Base-by-base conservation (phyloP, 2,888 invertebrate species). In the Chelonus formosanus region DNA sequence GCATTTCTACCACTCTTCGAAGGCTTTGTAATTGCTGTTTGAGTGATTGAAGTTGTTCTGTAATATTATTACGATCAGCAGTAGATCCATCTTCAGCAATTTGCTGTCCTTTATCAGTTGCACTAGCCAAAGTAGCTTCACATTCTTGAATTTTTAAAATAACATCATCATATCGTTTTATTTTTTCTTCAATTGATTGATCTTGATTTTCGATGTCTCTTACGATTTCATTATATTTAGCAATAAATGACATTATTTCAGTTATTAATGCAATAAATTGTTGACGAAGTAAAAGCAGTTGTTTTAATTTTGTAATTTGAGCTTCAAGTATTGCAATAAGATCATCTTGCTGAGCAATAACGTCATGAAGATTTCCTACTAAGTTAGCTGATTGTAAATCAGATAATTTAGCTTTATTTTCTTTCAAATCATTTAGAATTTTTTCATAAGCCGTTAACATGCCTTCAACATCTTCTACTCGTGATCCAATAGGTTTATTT, bases 51-150 rank as follows among this genome's bases (percentile, higher is more conserved):
- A 97, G 81, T 74, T 96, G 92, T 79, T 95, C 94, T 2, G 94
- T 95, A 4, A 97, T 91, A 73, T 91, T 91, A 75, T 96, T 96
- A 75, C 93, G 89, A 75, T 96, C 96, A 20, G 92, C 91, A 0
- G 93, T 91, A 3, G 94, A 92, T 50, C 96, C 95, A 85, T 97
- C 96, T 0, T 92, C 91, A 0, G 95, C 95, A 43, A 97, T 96
- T 82, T 95, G 94, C 78, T 95, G 94, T 0, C 96, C 97, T 81
- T 96, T 96, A 78, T 97, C 97, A 8, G 91, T 91, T 0, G 96
- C 95, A 4, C 93, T 90, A 0, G 95, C 93, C 5, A 97, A 84
- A 44, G 92, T 86, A 6, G 95, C 96, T 83, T 96, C 96, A 80
- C 94, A 95, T 76, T 95, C 95, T 85, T 95, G 95, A 61, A 96